Base-by-base conservation (phyloP, 2,888 invertebrate species). In the Tachystola acroxantha region DNA sequence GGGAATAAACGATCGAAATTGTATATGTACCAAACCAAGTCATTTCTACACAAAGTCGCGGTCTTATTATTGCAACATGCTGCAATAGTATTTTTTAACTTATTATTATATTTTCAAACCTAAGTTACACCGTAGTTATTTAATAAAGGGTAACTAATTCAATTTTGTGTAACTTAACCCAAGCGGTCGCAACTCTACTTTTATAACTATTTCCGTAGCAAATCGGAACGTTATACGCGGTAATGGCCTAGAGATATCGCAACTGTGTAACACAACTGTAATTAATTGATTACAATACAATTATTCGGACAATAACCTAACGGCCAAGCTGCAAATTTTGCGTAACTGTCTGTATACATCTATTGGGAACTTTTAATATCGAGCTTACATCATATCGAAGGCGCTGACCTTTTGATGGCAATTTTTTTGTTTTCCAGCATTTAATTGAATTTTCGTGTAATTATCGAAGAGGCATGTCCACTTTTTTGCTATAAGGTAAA, bases 351-450 rank as follows among this genome's bases (percentile, higher is more conserved):
- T 24, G 25, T 11, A 10, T 10, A 24, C 16, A n/a, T 9, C 5
- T 36, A 33, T 37, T 34, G 37, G 29, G 34, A 42, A 26, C 24
- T 35, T 37, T 35, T 33, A 33, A 37, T 19, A 28, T 19, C n/a
- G 34, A 31, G 39, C 36, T 52, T 52, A 53, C 52, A 45, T 56
- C 54, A 56, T 43, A 35, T 28, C 7, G 19, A 38, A 48, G 60
- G 45, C 60, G 46, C 50, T 60, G 53, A 64, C 59, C 64, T 51
- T 36, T 52, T 36, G 37, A 56, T 51, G 41, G 48, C 37, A 43
- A 37, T 38, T 33, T 44, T 39, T 45, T 49, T 41, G 41, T 50
- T 57, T 52, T 37, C 43, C 43, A 45, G 34, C 43, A 36, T 50
- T 38, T 50, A 51, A 63, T 59, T 51, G 43, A 48, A 46, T 50